Base-by-base conservation (phyloP, 2,113 vertebrate genomes). In the Serilophus lunatus region DNA sequence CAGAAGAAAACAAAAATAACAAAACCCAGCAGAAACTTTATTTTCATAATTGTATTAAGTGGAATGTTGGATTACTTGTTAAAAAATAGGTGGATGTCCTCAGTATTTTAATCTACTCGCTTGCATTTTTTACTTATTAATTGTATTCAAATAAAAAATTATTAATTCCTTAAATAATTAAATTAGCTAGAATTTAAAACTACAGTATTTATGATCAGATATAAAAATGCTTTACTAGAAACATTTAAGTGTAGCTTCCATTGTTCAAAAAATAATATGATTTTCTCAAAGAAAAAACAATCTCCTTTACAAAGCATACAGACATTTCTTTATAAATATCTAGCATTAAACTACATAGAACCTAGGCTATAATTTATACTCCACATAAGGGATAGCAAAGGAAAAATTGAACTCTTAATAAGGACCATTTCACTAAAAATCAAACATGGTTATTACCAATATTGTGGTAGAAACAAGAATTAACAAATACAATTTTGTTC, bases 391-490 rank as follows among this genome's bases (percentile, higher is more conserved):
- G n/a, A 92, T 50, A 64, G 51, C 61, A 90, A 86, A 79, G 79
- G 59, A 56, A 81, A 83, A 66, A 89, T 18, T 54, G 10, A 82
- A 82, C 16, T 18, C 64, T 26, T 40, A 83, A 23, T 59, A 83
- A 57, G 65, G 22, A 91, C 36, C 7, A 63, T 24, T 95, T 94
- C 35, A 90, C 89, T 87, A 92, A 93, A 96, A 81, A 64, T 49
- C 26, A 63, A 35, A 17, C 42, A 59, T 25, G 12, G 59, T 65
- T 75, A 36, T 72, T 20, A 19, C 71, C 47, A 82, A 12, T 45
- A 56, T 71, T 49, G n/a, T 29, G 69, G 56, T 28, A 79, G 56
- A 82, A 75, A 68, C 28, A 69, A 28, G 24, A 78, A 78, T 35
- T 18, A 65, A 36, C 44, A 74, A 47, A 82, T 36, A 84, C 3